Percentiles rank a stretch among this genome's conserved stretches.
These are phyloP conservation scores for Archivesica marissinica DNA, from an alignment of 1,140 invertebrate genomes.

Conservation along the genomic window DNA sequence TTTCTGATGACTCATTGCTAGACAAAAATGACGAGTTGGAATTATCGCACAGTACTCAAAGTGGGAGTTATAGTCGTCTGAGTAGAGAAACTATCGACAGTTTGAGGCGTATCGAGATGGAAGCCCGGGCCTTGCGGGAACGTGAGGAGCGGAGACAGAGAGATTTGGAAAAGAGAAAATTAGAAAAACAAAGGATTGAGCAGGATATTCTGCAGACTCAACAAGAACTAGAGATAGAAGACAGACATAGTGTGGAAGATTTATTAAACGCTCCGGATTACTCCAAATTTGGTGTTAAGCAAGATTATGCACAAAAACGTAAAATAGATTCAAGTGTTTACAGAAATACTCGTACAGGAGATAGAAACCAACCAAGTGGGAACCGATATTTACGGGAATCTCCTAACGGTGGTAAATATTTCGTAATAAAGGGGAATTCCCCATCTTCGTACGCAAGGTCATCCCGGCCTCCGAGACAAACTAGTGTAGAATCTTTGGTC, in stretches of 20 bases:
- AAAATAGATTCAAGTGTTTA: constrained; percentile 7
- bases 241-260: constrained; percentile 82
- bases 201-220: constrained; percentile 87
- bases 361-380: neutral
- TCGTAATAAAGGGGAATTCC: constrained; percentile 72
- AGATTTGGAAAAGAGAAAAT: constrained; percentile 84
- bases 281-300: neutral
- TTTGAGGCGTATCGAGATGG: constrained; percentile 74
- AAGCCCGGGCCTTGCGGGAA: constrained; percentile 73
- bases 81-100: constrained; percentile 74
- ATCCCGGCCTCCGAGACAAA: constrained; percentile 37
- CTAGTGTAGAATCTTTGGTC: constrained; percentile 62
- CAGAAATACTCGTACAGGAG: neutral
- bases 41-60: constrained; percentile 71
- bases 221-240: constrained; percentile 88
- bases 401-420: constrained; percentile 74
- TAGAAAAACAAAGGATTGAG: constrained; percentile 87
- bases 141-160: constrained; percentile 75
- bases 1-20: constrained; percentile 77
- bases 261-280: constrained; percentile 68
- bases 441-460: neutral
- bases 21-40: constrained; percentile 80
- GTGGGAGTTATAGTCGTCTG: constrained; percentile 64
- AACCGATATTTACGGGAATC: constrained; percentile 14
- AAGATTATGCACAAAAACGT: constrained; percentile 25